Evolutionary conservation across 2,797 vertebrate genomes (phyloP).

Genomic region (Thunnus albacares): DNA sequence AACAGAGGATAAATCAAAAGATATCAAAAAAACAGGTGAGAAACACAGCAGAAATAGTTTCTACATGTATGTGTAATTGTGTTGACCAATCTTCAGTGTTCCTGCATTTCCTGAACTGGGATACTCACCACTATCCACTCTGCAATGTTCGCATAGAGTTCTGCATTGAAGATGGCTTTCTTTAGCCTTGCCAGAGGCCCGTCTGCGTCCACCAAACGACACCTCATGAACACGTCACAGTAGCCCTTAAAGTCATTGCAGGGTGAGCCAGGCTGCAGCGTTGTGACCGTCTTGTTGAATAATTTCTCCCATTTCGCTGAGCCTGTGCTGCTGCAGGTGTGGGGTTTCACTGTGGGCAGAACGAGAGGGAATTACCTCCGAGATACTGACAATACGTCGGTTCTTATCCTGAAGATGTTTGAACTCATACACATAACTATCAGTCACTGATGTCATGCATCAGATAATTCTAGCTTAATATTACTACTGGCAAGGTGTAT

Average conservation of each 20-base stretch:
- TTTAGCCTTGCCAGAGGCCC: constrained; percentile 95
- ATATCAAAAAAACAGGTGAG: background rate
- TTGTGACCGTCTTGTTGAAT: constrained; percentile 88
- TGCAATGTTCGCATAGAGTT: constrained; percentile 96
- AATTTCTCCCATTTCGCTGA: constrained; percentile 86
- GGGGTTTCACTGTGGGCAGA: constrained; percentile 85
- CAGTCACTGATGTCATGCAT: background rate
- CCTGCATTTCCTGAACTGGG: background rate
- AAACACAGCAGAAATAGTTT: background rate
- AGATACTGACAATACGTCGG: background rate
- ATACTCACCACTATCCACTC: constrained; percentile 97
- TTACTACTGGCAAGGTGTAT: background rate
- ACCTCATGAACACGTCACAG: constrained; percentile 97
- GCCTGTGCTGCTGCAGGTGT: constrained; percentile 93
- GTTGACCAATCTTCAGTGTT: background rate
- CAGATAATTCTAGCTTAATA: background rate
- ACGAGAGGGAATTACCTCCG: background rate
- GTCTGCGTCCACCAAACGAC: constrained; percentile 96
- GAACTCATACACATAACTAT: background rate
- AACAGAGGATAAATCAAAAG: constrained; percentile 28
- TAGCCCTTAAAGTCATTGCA: constrained; percentile 98
- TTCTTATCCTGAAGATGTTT: background rate
- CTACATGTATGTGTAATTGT: background rate
- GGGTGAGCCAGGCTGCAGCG: constrained; percentile 95
- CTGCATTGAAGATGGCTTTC: constrained; percentile 97